Evolutionary conservation across 2,797 vertebrate genomes (phyloP).

Genomic region (Buphagus erythrorhynchus): DNA sequence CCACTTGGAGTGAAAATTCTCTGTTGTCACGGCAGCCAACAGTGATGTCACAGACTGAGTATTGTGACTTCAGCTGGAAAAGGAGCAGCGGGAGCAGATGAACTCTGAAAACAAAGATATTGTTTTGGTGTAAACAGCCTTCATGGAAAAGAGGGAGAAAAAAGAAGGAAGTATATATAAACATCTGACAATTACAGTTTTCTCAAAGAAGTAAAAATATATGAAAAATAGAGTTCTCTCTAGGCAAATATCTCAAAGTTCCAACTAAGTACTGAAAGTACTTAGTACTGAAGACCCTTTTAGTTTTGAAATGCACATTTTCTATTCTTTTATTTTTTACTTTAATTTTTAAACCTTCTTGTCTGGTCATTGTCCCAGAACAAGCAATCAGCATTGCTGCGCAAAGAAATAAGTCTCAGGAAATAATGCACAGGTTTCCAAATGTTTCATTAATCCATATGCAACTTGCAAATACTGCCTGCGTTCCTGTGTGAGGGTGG

Average conservation of each 20-base stretch:
- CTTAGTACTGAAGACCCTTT: not conserved
- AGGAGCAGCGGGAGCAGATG: not conserved
- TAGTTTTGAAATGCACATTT: not conserved
- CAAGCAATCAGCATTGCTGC: not conserved
- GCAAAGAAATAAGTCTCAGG: not conserved
- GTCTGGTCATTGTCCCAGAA: not conserved
- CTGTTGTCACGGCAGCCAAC: not conserved
- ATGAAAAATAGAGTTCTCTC: not conserved
- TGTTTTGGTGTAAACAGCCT: conserved; percentile 31
- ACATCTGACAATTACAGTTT: not conserved
- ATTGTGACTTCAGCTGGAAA: conserved; percentile 28
- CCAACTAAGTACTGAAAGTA: not conserved
- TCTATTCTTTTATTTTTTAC: not conserved
- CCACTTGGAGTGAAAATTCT: conserved; percentile 28
- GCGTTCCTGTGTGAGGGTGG: not conserved
- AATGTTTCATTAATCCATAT: conserved; percentile 31
- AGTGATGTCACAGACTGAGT: not conserved
- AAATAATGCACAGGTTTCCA: conserved; percentile 4
- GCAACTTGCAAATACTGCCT: not conserved
- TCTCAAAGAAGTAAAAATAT: not conserved
- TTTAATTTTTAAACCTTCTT: not conserved
- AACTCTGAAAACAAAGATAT: conserved; percentile 12
- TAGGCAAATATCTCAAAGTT: not conserved
- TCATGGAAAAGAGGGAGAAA: not conserved
- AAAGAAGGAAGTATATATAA: not conserved